A percentile compares a stretch with the other conserved stretches of the same genome.
Conservation (phyloP, 2,113 vertebrate species). For the Catharus minimus region DNA sequence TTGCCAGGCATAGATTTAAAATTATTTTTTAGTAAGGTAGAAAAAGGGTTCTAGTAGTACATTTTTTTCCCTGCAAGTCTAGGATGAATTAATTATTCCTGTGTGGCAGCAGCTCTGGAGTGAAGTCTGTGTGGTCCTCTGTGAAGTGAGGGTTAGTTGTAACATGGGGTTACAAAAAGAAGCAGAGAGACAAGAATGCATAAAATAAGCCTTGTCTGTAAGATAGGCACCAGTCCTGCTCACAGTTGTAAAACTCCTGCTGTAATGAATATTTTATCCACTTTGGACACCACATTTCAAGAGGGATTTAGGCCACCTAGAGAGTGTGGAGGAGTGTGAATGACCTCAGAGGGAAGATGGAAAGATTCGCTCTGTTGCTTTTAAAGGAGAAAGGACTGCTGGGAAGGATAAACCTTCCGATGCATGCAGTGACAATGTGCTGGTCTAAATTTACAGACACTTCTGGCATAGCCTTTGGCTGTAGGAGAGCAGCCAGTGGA, state of each 20-base stretch:
- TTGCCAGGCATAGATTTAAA: neutral
- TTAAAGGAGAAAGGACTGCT: neutral
- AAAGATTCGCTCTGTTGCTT: neutral
- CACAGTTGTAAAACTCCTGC: neutral
- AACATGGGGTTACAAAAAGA: neutral
- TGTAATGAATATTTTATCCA: neutral
- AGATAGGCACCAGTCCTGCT: neutral
- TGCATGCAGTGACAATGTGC: neutral
- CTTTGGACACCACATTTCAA: neutral
- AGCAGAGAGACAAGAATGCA: neutral
- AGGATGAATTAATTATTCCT: neutral
- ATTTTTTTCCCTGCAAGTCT: neutral
- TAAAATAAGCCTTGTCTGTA: neutral
- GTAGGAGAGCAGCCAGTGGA: neutral
- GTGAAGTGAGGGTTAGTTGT: neutral
- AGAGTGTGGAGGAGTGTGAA: slow-evolving; percentile 1
- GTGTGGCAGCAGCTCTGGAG: neutral
- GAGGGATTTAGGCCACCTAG: neutral
- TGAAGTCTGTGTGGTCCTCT: neutral
- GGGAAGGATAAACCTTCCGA: neutral
- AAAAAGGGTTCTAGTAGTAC: neutral
- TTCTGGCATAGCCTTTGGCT: slow-evolving; percentile 13
- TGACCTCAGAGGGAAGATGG: neutral
- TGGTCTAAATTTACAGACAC: neutral
- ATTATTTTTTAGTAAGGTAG: neutral